Percentiles rank a stretch among this genome's conserved stretches.
These are phyloP conservation scores for Carassius auratus DNA, from an alignment of 2,113 vertebrate species.

Conservation along the genomic window DNA sequence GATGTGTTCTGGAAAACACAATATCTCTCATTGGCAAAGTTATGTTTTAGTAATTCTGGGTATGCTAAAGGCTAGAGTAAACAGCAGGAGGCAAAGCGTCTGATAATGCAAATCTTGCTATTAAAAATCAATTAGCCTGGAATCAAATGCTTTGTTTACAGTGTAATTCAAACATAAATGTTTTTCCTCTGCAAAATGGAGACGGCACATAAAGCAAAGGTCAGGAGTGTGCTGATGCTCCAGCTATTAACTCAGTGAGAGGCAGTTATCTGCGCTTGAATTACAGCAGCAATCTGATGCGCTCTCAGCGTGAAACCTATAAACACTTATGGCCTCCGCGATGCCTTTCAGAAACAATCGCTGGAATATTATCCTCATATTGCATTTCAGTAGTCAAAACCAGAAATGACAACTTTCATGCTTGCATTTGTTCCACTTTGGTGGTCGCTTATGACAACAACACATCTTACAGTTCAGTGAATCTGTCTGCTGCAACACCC, in stretches of 20 bases:
- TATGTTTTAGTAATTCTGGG: background rate
- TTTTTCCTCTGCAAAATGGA: background rate
- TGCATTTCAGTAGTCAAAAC: background rate
- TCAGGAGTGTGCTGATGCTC: conserved; percentile 12
- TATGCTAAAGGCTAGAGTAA: background rate
- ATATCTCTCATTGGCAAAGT: background rate
- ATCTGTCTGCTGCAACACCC: conserved; percentile 9
- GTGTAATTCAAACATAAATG: conserved; percentile 16
- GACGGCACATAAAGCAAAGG: conserved; percentile 21
- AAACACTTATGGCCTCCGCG: background rate
- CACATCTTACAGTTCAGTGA: conserved; percentile 12
- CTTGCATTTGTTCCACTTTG: background rate
- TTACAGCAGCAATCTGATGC: conserved; percentile 27
- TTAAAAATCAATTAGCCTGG: conserved; percentile 40
- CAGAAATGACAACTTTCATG: conserved; percentile 15
- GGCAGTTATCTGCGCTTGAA: background rate
- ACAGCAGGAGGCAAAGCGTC: background rate
- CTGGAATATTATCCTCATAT: conserved; percentile 7
- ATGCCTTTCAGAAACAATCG: conserved; percentile 26
- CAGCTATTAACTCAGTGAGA: conserved; percentile 23
- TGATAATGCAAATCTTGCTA: conserved; percentile 12
- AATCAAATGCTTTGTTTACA: conserved; percentile 39
- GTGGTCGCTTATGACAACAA: conserved; percentile 9
- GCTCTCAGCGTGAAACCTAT: background rate
- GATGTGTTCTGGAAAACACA: background rate